These are phyloP conservation scores for Procavia capensis DNA, from an alignment of 2,113 vertebrate species.

Conservation along the genomic window DNA sequence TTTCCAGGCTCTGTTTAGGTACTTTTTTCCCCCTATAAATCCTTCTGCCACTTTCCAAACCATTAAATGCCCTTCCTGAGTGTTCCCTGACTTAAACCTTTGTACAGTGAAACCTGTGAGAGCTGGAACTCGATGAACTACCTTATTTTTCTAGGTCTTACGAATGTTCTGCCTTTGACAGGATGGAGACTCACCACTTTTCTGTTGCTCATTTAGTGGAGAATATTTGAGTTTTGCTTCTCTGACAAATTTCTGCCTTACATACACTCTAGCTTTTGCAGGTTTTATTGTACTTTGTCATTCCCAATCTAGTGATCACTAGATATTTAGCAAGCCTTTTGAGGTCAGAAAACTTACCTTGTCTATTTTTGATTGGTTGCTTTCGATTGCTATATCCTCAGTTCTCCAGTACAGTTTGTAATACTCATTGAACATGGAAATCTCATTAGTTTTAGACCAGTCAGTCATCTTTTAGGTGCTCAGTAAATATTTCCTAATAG, in stretches of 20 bases:
- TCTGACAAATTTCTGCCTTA: not conserved
- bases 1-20: conserved; percentile 3
- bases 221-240: not conserved
- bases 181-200: not conserved
- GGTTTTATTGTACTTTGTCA: not conserved
- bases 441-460: not conserved
- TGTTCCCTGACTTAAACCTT: not conserved
- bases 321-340: not conserved
- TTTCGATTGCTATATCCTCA: not conserved
- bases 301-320: not conserved
- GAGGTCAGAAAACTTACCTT: conserved; percentile 9
- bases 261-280: not conserved
- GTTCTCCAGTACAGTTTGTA: not conserved
- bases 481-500: not conserved
- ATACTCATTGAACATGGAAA: not conserved
- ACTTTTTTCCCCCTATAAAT: not conserved
- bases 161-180: not conserved
- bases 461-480: not conserved
- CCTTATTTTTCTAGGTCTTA: not conserved
- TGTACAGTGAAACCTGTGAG: not conserved
- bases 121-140: not conserved
- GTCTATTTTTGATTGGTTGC: not conserved
- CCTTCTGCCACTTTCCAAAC: not conserved
- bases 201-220: not conserved
- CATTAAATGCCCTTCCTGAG: not conserved